phyloP scores from a whole-genome alignment of 2,113 vertebrate species.

The Trogon surrucura region DNA sequence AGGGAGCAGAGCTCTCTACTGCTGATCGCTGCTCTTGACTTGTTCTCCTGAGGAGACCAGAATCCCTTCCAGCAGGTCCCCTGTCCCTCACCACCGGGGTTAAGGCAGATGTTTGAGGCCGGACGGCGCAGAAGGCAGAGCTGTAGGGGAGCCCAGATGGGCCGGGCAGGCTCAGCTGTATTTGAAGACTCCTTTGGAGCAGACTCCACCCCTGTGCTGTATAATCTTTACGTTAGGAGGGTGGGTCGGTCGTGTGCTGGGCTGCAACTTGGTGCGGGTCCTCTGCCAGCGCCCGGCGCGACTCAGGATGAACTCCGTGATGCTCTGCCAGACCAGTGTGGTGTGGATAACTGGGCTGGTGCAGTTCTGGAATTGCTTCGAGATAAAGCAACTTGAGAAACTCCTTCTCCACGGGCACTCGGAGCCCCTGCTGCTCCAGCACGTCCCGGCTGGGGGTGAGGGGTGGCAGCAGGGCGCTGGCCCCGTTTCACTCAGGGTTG shows the following conservation, averaged over 20 bases:
- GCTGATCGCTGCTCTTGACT: background rate
- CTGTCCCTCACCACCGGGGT: rapidly evolving
- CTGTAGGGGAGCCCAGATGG: background rate
- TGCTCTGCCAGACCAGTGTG: background rate
- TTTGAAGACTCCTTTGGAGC: background rate
- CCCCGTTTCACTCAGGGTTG: background rate
- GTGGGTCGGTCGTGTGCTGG: background rate
- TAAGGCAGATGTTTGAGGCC: background rate
- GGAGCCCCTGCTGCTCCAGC: background rate
- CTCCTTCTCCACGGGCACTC: background rate
- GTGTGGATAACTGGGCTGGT: background rate
- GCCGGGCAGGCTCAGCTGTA: background rate
- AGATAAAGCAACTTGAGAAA: background rate
- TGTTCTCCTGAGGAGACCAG: conserved; percentile 1
- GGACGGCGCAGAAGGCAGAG: background rate
- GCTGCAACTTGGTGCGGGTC: background rate
- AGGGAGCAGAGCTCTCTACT: background rate
- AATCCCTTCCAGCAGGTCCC: background rate
- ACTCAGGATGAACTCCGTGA: background rate
- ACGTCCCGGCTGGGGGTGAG: rapidly evolving
- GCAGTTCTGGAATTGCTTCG: background rate
- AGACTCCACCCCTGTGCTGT: background rate
- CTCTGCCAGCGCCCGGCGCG: no score
- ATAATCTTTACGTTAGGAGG: background rate
- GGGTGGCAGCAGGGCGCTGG: background rate